phyloP scores from a whole-genome alignment of 2,113 vertebrate species.

The Heterocephalus glaber region DNA sequence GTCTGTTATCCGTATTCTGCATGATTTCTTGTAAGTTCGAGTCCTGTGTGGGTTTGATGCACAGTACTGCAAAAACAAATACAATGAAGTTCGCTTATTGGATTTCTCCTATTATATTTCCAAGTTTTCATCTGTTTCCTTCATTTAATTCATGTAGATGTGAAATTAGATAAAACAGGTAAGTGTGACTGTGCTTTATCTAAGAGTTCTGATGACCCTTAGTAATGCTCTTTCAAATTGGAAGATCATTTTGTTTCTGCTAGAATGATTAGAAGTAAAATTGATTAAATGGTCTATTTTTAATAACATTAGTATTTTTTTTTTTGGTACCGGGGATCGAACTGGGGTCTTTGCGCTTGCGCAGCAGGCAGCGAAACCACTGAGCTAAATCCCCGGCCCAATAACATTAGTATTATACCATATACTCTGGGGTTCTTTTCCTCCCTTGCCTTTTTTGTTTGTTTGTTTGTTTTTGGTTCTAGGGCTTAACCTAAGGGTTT shows the following conservation, averaged over 20 bases:
- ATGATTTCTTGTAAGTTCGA: not conserved
- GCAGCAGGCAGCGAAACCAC: no score
- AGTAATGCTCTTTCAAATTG: conserved; percentile 10
- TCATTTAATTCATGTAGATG: conserved; percentile 45
- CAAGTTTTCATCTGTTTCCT: not conserved
- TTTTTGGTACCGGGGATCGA: no score
- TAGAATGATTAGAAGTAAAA: conserved; percentile 50
- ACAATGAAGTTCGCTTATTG: not conserved
- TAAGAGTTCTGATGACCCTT: conserved; percentile 8
- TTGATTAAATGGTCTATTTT: conserved; percentile 27
- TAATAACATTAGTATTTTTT: not conserved
- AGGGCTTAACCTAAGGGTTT: not conserved
- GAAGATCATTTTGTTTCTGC: conserved; percentile 56
- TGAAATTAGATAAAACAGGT: conserved; percentile 53
- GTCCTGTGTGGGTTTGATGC: not conserved
- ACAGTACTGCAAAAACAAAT: not conserved
- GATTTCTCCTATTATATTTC: not conserved
- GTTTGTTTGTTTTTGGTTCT: not conserved
- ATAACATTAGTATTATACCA: no score
- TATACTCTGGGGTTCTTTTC: not conserved
- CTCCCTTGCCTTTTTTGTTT: not conserved
- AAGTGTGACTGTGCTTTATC: not conserved
- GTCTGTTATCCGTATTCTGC: not conserved
- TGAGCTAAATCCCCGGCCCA: no score
- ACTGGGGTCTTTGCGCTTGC: no score